Conservation (phyloP, 2,888 invertebrate species). For the Diarsia rubi region DNA sequence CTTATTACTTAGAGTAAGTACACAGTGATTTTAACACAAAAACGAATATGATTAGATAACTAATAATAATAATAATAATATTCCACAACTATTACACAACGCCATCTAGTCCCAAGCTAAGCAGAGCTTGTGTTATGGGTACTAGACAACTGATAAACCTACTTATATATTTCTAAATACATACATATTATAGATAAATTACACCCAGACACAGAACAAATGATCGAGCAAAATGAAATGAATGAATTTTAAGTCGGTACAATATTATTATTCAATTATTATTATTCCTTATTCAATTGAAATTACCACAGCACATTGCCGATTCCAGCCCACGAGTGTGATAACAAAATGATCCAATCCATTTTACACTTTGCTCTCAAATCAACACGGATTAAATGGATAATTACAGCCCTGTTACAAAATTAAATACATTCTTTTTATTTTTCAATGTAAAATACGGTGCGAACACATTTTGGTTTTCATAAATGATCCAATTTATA, state of each 20-base stretch:
- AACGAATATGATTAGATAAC: background rate
- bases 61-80: too few species aligned
- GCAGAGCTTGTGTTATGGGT: too few species aligned
- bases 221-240: too few species aligned
- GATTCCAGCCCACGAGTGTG: slow-evolving; percentile 27
- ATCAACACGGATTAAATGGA: slow-evolving; percentile 52
- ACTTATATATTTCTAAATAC: too few species aligned
- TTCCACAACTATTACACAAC: too few species aligned
- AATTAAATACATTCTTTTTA: slow-evolving; percentile 48
- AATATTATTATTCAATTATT: too few species aligned
- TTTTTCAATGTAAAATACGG: slow-evolving; percentile 44
- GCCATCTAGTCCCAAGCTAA: too few species aligned
- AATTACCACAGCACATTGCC: slow-evolving; percentile 14
- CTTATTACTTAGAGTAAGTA: background rate
- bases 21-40: background rate
- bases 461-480: slow-evolving; percentile 45
- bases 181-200: too few species aligned
- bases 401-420: slow-evolving; percentile 47
- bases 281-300: slow-evolving; percentile 1
- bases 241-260: slow-evolving; percentile 1
- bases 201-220: too few species aligned
- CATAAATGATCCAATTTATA: slow-evolving; percentile 58
- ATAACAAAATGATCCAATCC: slow-evolving; percentile 27
- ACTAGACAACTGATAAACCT: too few species aligned
- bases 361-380: slow-evolving; percentile 42